phyloP scores from a whole-genome alignment of 2,888 invertebrate genomes.

The Agrotis segetum region DNA sequence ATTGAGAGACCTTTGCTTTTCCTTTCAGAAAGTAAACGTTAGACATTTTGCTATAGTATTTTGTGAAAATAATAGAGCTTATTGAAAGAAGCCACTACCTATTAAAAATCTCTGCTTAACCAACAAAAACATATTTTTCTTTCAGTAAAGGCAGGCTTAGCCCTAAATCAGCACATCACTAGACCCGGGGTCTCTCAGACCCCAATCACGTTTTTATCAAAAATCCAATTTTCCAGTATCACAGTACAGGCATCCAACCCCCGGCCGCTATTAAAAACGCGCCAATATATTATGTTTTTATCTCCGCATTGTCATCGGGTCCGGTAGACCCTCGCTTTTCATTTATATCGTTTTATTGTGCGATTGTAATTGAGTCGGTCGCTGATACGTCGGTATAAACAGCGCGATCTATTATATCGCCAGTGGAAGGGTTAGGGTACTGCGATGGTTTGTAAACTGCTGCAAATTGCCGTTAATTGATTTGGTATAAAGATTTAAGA shows the following conservation, averaged over 20 bases:
- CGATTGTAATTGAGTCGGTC: constrained; percentile 65
- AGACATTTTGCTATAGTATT: not conserved
- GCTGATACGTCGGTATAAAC: constrained; percentile 46
- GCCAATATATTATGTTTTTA: constrained; percentile 73
- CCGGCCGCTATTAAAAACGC: constrained; percentile 68
- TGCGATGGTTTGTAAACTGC: constrained; percentile 22
- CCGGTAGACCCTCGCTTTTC: constrained; percentile 64
- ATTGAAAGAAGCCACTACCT: not conserved
- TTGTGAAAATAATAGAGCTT: not conserved
- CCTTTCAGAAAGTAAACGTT: not conserved
- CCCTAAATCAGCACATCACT: constrained; percentile 64
- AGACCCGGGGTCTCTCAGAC: constrained; percentile 51
- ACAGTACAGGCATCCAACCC: constrained; percentile 62
- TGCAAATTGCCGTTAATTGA: constrained; percentile 15
- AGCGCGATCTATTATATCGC: constrained; percentile 51
- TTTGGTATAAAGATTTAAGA: constrained; percentile 5
- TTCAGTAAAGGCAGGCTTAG: constrained; percentile 27
- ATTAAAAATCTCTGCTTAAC: not conserved
- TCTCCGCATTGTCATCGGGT: constrained; percentile 72
- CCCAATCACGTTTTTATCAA: constrained; percentile 78
- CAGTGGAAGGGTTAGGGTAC: constrained; percentile 34
- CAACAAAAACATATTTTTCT: constrained; percentile 15
- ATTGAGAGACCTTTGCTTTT: not conserved
- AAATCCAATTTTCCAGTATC: constrained; percentile 77
- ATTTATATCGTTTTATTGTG: constrained; percentile 68